A percentile compares a stretch with the other conserved stretches of the same genome.
Conservation (phyloP, 2,113 vertebrate species). For the Leptobrachium leishanense region DNA sequence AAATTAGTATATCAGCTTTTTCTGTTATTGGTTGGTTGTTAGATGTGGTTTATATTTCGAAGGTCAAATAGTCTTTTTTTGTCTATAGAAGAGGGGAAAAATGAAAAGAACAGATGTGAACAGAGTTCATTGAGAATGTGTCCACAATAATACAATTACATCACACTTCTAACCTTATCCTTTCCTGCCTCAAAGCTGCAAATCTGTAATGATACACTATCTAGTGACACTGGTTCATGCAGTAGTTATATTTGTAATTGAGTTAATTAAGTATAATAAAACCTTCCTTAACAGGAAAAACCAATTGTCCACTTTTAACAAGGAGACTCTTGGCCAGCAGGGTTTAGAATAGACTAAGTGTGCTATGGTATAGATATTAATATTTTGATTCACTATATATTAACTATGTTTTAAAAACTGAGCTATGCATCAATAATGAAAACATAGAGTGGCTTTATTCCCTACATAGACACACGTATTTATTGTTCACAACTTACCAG, state of each 20-base stretch:
- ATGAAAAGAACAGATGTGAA: background rate
- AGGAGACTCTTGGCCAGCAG: background rate
- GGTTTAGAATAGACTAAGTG: background rate
- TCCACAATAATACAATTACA: constrained; percentile 23
- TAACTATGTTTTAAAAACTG: too few species aligned
- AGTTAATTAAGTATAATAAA: constrained; percentile 25
- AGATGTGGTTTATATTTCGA: constrained; percentile 24
- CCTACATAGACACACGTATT: too few species aligned
- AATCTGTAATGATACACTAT: constrained; percentile 10
- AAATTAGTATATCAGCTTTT: constrained; percentile 15
- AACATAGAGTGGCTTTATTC: too few species aligned
- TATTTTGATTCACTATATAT: too few species aligned
- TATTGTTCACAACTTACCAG: too few species aligned
- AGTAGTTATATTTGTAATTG: constrained; percentile 25
- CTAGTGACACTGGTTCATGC: constrained; percentile 24
- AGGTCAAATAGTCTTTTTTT: constrained; percentile 32
- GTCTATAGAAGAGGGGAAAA: background rate
- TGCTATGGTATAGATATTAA: too few species aligned
- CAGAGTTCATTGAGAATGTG: constrained; percentile 8
- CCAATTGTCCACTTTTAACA: background rate
- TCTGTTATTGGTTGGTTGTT: background rate
- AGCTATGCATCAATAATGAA: too few species aligned
- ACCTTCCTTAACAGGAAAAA: background rate
- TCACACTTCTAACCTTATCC: constrained; percentile 7
- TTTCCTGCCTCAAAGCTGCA: background rate